Conservation (phyloP, 2,113 vertebrate genomes). For the Corythoichthys intestinalis region DNA sequence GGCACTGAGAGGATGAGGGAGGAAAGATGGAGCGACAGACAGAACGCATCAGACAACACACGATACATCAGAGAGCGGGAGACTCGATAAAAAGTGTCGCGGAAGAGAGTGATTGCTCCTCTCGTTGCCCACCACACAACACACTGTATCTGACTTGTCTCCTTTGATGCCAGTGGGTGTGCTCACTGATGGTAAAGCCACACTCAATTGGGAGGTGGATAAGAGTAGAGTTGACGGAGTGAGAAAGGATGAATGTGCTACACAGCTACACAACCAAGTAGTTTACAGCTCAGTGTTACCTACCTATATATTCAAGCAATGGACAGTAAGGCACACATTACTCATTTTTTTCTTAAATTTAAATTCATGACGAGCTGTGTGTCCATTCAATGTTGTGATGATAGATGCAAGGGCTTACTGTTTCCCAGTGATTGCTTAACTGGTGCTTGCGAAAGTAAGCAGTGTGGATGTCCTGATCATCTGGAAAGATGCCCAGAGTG, state of each 20-base stretch:
- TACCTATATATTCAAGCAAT: background rate
- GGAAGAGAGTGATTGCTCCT: conserved; percentile 7
- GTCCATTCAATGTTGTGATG: too few species aligned
- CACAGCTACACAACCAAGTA: too few species aligned
- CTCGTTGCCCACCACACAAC: conserved; percentile 20
- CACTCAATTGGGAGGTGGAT: conserved; percentile 21
- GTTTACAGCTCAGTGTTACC: background rate
- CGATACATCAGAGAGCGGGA: conserved; percentile 26
- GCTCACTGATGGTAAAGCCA: conserved; percentile 23
- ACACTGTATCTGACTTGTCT: conserved; percentile 20
- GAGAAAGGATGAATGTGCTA: conserved; percentile 8
- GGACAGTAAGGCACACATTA: background rate
- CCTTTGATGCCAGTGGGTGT: conserved; percentile 11
- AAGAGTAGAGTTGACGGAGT: conserved; percentile 12
- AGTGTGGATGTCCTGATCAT: too few species aligned
- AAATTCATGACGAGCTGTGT: too few species aligned
- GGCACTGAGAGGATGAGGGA: conserved; percentile 27
- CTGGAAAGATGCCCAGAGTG: too few species aligned
- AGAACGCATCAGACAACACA: conserved; percentile 25
- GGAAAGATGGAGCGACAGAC: conserved; percentile 16
- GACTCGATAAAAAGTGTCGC: conserved; percentile 14
- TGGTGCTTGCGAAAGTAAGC: too few species aligned
- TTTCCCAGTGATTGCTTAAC: too few species aligned
- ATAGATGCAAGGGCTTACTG: too few species aligned
- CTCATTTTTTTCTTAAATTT: too few species aligned